Evolutionary conservation across 2,113 vertebrate species (phyloP), one percentile per base, ranked within the genome.

Genomic region (Pachyramphus minor): DNA sequence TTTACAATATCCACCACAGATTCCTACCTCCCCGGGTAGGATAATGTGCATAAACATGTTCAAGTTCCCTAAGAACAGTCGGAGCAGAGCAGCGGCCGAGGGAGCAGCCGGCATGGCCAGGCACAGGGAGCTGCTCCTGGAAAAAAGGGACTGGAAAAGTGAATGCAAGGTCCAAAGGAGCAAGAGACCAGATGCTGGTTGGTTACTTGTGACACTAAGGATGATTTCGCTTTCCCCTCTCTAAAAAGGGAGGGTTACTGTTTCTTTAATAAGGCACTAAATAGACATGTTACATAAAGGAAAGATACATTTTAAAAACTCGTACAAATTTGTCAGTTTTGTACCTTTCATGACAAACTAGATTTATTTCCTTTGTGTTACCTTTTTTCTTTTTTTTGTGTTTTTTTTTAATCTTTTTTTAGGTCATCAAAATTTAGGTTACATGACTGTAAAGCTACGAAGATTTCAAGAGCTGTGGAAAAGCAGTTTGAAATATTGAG

Each of bases 231-330:
- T 66, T 75, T 30, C 79, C 95, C 35, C 86, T 92, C 63, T 50
- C 63, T 31, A 37, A 81, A 87, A 58, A 62, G 84, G 79, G 95
- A 96, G 90, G 53, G 95, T 50, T 44, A 64, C 89, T 19, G 31
- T 87, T 96, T 93, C 92, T 94, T 97, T 85, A 83, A 94, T 98
- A 98, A 98, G 98, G 98, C 98, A 98, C 98, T 97, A 96, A 97
- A 97, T 97, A 96, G 97, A 97, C 74, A 86, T 67, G 90, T 93
- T 95, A 90, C 97, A 82, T 87, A 96, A 96, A 97, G 96, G 96
- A 96, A 97, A 97, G 95, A 95, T 69, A 94, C 77, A 33, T 87
- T 39, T 91, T 55, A 68, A 89, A 97, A 93, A 92, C 68, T 58
- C 27, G 14, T 95, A 90, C 33, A 95, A 95, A 95, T 50, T 87